Conservation (phyloP, 1,140 invertebrate species). For the Papilio glaucus region DNA sequence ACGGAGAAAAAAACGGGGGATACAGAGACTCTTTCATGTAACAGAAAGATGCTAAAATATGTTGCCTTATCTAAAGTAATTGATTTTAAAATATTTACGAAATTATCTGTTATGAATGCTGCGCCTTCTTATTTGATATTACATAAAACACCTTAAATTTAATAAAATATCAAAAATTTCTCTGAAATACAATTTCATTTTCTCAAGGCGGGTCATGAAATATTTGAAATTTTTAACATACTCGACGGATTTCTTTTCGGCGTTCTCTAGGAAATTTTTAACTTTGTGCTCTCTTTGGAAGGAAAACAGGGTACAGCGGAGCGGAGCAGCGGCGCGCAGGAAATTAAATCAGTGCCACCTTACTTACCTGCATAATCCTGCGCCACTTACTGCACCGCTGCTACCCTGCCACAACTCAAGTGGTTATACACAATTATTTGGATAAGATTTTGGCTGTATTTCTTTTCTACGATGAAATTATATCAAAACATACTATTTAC, state of each 20-base stretch:
- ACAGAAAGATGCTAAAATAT: neutral
- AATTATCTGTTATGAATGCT: neutral
- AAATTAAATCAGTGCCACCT: slow-evolving; percentile 71
- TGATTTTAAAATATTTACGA: neutral
- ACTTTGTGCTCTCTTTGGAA: slow-evolving; percentile 44
- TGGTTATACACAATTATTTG: neutral
- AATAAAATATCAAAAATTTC: slow-evolving; percentile 15
- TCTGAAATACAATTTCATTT: slow-evolving; percentile 25
- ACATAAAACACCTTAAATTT: slow-evolving; percentile 10
- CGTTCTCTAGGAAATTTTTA: slow-evolving; percentile 43
- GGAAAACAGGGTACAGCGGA: slow-evolving; percentile 49
- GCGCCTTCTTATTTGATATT: neutral
- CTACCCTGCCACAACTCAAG: neutral
- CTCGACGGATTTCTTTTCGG: slow-evolving; percentile 36
- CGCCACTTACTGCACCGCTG: slow-evolving; percentile 41
- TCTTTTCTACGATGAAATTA: too few species aligned
- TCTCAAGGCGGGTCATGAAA: slow-evolving; percentile 20
- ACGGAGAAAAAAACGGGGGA: neutral
- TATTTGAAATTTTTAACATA: slow-evolving; percentile 37
- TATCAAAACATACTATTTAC: too few species aligned
- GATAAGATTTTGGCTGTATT: too few species aligned
- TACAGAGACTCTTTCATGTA: neutral
- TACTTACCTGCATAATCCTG: slow-evolving; percentile 62
- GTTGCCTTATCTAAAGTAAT: neutral
- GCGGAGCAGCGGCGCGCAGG: slow-evolving; percentile 54